Evolutionary conservation across 2,113 vertebrate species (phyloP), one percentile per base, ranked within the genome.

Genomic region (Dermatemys mawii): DNA sequence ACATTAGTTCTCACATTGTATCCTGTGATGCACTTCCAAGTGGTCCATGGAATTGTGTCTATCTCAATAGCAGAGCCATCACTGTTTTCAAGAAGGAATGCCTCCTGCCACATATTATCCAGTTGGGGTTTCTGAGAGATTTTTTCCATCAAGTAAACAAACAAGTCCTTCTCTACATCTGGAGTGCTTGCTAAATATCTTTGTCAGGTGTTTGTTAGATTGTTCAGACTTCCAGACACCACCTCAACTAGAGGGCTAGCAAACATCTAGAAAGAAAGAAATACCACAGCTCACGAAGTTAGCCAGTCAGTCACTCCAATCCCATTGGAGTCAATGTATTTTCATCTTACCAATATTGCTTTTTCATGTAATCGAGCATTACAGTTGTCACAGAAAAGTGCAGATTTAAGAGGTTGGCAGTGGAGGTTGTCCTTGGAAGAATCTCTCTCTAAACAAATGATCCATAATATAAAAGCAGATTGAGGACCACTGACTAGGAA

Each of bases 251-350:
- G 6, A 60, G 29, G 57, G 13, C 57, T 60, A 60, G 29, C 57
- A 60, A 35, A 32, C 57, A 35, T 60, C 6, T 60, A 60, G 57
- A 60, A 60, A 60, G 5, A 55, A 55, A 55, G 3, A 60, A 35
- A 35, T 13, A 60, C 29, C 57, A 60, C 29, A 60, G 57, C 32
- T 13, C 29, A 60, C 12, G 48, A 85, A 4, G 3, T 75, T 49
- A 94, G 83, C 5, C 78, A 88, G 12, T 73, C 76, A 95, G 75
- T 60, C 29, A 60, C 67, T 90, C 54, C 86, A 87, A 92, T 90
- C 84, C 55, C 73, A 92, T 21, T 73, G n/a, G 19, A 73, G n/a
- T 73, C 35, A 73, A 70, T 44, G 84, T 85, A 2, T 87, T 91
- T 95, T 91, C 81, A 55, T 89, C 38, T n/a, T 49, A 27, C 3